These are phyloP conservation scores for Autographa gamma DNA, from an alignment of 2,888 invertebrate species.

Conservation along the genomic window DNA sequence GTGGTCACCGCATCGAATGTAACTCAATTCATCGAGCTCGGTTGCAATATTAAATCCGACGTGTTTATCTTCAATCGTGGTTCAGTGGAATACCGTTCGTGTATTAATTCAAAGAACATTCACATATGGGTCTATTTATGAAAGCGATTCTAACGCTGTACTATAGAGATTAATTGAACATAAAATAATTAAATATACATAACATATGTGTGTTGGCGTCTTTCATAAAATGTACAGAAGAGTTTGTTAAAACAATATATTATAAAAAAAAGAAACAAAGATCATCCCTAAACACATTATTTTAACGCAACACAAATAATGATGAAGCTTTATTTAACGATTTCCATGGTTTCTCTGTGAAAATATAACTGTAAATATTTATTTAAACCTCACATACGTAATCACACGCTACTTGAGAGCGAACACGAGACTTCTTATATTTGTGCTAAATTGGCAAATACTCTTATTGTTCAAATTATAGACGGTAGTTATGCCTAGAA, in stretches of 20 bases:
- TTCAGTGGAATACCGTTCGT: neutral
- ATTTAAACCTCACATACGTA: constrained; percentile 31
- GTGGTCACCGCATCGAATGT: neutral
- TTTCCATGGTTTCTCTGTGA: constrained; percentile 32
- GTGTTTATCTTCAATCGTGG: neutral
- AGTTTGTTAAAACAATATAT: neutral
- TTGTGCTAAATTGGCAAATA: constrained; percentile 48
- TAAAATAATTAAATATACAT: no score
- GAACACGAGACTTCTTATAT: constrained; percentile 33
- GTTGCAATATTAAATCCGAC: neutral
- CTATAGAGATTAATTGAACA: no score
- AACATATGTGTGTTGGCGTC: no score
- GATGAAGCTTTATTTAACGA: constrained; percentile 32
- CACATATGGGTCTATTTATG: neutral
- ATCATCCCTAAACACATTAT: constrained; percentile 11
- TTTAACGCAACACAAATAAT: constrained; percentile 38
- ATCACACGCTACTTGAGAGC: constrained; percentile 40
- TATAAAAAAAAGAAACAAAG: neutral
- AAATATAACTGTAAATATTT: constrained; percentile 52
- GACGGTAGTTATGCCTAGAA: constrained; percentile 13
- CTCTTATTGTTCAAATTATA: constrained; percentile 37
- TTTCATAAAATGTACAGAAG: neutral
- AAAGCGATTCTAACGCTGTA: neutral
- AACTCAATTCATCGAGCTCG: neutral
- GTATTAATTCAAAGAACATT: neutral